Evolutionary conservation across 92 coral and sea anemone genomes (phyloP), one percentile per base, ranked within the genome.

Genomic region (Nematostella vectensis): DNA sequence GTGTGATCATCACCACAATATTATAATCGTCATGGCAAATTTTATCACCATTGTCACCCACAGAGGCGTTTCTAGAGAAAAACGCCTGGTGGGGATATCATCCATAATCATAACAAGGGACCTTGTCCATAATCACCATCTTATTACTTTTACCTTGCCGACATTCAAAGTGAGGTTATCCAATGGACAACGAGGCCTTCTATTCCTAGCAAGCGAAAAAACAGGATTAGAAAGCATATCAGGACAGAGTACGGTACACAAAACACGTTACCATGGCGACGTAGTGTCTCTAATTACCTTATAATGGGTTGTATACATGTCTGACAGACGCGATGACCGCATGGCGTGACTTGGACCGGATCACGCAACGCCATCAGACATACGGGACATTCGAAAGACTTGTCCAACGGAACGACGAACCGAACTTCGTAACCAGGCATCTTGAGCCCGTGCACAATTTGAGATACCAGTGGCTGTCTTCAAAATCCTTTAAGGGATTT

Each of bases 291-390:
- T 33, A 33, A 15, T 38, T 50, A 77, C 96, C 88, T 87, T 58
- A 91, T 60, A 48, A 93, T 87, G 23, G 99, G 99, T 63, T 93
- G 84, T 39, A 93, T 64, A 48, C 99, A 93, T 11, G 85, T 87
- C 58, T 68, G 77, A 60, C 99, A 93, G 29, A 93, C 76, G 11
- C 99, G 93, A 68, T 93, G 99, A 3, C 99, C 99, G 50, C 99
- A 93, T 29, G 99, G 99, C 8, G 99, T 93, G 8, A 93, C 94
- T 56, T 93, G 99, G 0, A 93, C 85, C 1, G 99, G 99, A n/a
- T 82, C 95, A 44, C 99, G 88, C 30, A 93, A 71, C 18, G 89
- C 99, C 19, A 74, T 78, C 76, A 88, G 74, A 68, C 99, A 93
- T 13, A 93, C 70, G 2, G 99, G 99, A 62, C 99, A 93, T 54